phyloP scores from a whole-genome alignment of 1,140 invertebrate species.

The Cherax destructor region DNA sequence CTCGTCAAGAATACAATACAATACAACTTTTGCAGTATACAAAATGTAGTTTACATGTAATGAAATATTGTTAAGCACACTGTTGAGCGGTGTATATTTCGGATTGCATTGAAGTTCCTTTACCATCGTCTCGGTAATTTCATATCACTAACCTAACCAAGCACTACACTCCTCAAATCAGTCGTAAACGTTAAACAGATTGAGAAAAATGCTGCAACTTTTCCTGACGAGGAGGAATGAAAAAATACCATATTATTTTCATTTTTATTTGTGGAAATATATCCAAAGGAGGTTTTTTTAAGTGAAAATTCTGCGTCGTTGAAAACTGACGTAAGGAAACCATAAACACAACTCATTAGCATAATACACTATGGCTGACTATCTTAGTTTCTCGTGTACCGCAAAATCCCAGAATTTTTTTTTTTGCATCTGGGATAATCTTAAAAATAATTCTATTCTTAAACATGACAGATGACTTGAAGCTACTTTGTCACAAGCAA shows the following conservation, averaged over 20 bases:
- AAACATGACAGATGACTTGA: background rate
- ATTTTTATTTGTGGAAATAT: constrained; percentile 18
- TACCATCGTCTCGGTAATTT: too few species aligned
- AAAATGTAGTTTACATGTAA: too few species aligned
- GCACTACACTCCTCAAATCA: background rate
- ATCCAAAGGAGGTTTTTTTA: background rate
- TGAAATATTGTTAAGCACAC: too few species aligned
- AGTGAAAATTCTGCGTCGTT: constrained; percentile 10
- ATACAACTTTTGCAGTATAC: too few species aligned
- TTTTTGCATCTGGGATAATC: background rate
- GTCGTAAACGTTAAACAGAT: background rate
- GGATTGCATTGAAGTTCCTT: too few species aligned
- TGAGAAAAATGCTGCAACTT: background rate
- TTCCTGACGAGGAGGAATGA: background rate
- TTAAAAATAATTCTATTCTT: background rate
- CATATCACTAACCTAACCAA: too few species aligned
- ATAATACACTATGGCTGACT: background rate
- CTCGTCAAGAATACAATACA: too few species aligned
- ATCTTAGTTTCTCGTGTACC: background rate
- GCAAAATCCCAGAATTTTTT: background rate
- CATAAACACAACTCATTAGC: constrained; percentile 10
- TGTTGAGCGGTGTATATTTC: too few species aligned
- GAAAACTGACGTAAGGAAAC: constrained; percentile 16
- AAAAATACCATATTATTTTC: constrained; percentile 2
- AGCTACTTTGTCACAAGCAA: too few species aligned